Evolutionary conservation across 2,888 invertebrate genomes (phyloP).

Genomic region (Drosophila anomalata): DNA sequence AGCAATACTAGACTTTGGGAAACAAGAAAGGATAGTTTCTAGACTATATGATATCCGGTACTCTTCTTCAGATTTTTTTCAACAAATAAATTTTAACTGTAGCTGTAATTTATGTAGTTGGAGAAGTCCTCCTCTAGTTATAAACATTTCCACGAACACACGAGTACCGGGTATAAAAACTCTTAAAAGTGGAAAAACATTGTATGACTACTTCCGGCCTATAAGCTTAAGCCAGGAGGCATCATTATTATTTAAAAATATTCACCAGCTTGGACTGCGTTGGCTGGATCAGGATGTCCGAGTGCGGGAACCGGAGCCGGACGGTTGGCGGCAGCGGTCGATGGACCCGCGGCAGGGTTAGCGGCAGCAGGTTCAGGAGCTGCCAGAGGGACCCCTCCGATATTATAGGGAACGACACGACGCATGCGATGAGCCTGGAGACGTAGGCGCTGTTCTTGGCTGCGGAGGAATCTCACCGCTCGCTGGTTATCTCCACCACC

Average conservation of each 20-base stretch:
- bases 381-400: neutral
- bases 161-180: no score
- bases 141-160: no score
- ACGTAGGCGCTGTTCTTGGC: slow-evolving; percentile 9
- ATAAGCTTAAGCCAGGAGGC: neutral
- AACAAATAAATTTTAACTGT: no score
- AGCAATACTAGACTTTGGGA: no score
- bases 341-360: neutral
- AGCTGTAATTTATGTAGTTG: no score
- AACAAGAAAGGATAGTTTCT: no score
- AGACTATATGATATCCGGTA: no score
- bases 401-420: neutral
- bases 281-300: neutral
- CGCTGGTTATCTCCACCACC: slow-evolving; percentile 71
- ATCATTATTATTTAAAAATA: neutral
- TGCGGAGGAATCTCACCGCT: slow-evolving; percentile 16
- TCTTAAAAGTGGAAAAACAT: neutral
- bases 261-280: neutral
- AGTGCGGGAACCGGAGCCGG: neutral
- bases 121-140: no score
- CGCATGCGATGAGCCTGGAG: neutral
- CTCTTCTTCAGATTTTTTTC: no score
- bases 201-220: neutral
- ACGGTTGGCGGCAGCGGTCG: neutral
- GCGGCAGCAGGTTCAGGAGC: neutral